Evolutionary conservation across 2,113 vertebrate genomes (phyloP).

Genomic region (Ctenodactylus gundi): DNA sequence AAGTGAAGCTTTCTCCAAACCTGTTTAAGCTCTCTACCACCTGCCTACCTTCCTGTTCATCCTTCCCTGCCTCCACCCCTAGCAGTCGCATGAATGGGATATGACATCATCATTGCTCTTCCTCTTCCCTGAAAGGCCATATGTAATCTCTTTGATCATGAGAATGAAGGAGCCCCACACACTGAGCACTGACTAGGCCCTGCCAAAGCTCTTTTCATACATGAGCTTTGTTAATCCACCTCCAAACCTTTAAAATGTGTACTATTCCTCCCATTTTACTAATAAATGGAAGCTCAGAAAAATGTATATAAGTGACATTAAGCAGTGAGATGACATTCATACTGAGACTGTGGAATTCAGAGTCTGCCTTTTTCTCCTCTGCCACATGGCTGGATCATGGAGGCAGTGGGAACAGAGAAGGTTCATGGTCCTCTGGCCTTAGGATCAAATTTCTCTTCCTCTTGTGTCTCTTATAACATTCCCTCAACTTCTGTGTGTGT

Average conservation of each 20-base stretch:
- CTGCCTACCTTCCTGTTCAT: not conserved
- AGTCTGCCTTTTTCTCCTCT: not conserved
- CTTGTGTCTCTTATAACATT: not conserved
- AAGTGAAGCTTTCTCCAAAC: not conserved
- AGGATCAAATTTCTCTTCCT: not conserved
- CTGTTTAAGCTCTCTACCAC: not conserved
- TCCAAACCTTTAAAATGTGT: not conserved
- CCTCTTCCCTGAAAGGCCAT: not conserved
- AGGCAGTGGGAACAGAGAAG: not conserved
- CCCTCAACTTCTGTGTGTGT: not conserved
- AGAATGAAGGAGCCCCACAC: not conserved
- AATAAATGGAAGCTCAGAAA: not conserved
- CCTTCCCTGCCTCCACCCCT: not conserved
- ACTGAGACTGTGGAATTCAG: not conserved
- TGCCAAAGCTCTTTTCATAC: not conserved
- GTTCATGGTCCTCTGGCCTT: not conserved
- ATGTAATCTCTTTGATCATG: not conserved
- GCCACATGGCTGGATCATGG: rapidly evolving
- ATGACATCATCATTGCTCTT: not conserved
- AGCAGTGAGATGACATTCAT: not conserved
- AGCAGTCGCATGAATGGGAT: too few relatives aligned
- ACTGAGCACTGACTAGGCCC: not conserved
- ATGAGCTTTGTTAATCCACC: not conserved
- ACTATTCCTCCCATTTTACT: not conserved
- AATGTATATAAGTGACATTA: not conserved